phyloP scores from a whole-genome alignment of 1,140 invertebrate genomes.

The Armadillidium nasatum region DNA sequence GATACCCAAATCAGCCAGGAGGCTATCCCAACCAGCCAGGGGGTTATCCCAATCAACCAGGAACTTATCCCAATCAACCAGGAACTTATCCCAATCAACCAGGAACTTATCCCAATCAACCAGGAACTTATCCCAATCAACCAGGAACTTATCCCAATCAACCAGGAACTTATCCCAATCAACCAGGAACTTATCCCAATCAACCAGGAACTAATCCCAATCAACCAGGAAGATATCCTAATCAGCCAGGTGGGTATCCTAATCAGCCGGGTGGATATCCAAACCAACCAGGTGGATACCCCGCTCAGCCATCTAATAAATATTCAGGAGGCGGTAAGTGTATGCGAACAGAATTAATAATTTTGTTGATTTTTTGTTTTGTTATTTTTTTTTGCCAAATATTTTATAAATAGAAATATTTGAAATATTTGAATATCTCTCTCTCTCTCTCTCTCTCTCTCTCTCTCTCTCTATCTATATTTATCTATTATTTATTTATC shows the following conservation, averaged over 20 bases:
- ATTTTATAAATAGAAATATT: background rate
- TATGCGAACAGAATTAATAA: background rate
- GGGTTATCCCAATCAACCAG: background rate
- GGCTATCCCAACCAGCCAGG: background rate
- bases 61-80: background rate
- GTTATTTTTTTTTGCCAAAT: background rate
- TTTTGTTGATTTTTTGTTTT: background rate
- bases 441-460: background rate
- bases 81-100: background rate
- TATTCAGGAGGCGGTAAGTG: background rate
- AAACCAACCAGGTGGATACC: background rate
- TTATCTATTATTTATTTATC: too few species aligned
- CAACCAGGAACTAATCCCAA: background rate
- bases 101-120: background rate
- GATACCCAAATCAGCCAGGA: background rate
- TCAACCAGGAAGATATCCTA: too few species aligned
- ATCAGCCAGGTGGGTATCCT: background rate
- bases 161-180: background rate
- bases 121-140: background rate
- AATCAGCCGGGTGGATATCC: background rate
- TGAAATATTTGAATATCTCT: background rate
- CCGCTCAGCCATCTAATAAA: background rate
- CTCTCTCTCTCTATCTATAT: background rate
- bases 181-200: background rate
- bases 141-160: background rate